Evolutionary conservation across 1,140 invertebrate genomes (phyloP).

Genomic region (Phenacoccus solenopsis): DNA sequence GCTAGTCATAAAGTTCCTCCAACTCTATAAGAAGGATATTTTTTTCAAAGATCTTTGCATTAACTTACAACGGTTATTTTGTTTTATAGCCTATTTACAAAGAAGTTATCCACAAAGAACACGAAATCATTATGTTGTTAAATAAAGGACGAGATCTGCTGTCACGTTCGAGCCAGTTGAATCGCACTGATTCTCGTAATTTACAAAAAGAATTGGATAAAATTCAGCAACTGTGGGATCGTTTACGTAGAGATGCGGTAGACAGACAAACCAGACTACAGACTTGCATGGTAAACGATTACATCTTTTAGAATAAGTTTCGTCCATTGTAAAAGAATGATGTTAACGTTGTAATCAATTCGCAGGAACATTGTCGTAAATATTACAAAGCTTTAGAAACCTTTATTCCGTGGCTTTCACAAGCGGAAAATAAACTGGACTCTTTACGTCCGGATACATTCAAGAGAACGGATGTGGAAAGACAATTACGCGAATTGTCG

Average conservation of each 20-base stretch:
- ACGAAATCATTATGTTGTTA: constrained; percentile 85
- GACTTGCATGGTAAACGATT: constrained; percentile 64
- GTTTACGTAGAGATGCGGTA: constrained; percentile 67
- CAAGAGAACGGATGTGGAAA: constrained; percentile 73
- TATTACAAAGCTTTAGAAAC: constrained; percentile 70
- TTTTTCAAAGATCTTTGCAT: too few species aligned
- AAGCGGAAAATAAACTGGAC: constrained; percentile 73
- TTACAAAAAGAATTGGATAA: constrained; percentile 62
- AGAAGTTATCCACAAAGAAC: constrained; percentile 76
- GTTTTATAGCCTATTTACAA: constrained; percentile 53
- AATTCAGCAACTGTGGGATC: constrained; percentile 80
- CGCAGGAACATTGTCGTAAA: constrained; percentile 71
- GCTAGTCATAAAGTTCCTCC: too few species aligned
- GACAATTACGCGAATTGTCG: constrained; percentile 78
- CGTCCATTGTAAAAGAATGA: not conserved
- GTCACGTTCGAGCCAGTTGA: constrained; percentile 36
- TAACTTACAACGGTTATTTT: constrained; percentile 27
- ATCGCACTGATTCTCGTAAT: constrained; percentile 39
- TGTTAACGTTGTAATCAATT: not conserved
- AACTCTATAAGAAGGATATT: too few species aligned
- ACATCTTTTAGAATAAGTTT: too few species aligned
- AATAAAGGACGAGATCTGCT: constrained; percentile 76
- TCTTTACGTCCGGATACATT: constrained; percentile 64
- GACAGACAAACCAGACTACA: constrained; percentile 73
- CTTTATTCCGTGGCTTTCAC: constrained; percentile 76